phyloP scores from a whole-genome alignment of 2,113 vertebrate species.

The Hepsetus odoe region DNA sequence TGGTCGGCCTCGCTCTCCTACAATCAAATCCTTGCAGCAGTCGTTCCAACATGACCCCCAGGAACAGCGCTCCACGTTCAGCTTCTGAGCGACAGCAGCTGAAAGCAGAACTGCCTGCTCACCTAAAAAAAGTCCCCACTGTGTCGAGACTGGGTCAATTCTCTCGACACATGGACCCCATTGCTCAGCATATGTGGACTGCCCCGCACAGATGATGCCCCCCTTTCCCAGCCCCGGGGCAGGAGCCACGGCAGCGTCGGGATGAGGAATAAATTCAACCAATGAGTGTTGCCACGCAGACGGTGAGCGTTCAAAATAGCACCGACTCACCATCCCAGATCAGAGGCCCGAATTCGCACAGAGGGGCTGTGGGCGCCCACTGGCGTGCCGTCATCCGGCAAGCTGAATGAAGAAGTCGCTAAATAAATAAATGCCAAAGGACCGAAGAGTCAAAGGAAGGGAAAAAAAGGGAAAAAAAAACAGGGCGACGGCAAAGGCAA shows the following conservation, averaged over 20 bases:
- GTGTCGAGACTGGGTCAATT: not conserved
- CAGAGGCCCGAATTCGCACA: not conserved
- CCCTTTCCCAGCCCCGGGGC: too few species aligned
- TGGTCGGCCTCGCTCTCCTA: too few species aligned
- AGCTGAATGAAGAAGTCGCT: not conserved
- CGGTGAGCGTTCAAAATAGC: not conserved
- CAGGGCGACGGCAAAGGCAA: conserved; percentile 45
- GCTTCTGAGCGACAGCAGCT: too few species aligned
- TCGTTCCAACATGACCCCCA: too few species aligned
- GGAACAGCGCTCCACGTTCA: too few species aligned
- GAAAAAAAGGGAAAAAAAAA: not conserved
- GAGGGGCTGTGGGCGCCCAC: too few species aligned
- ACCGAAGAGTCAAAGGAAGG: not conserved
- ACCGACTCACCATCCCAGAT: not conserved
- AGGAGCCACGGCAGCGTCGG: too few species aligned
- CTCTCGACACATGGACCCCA: not conserved
- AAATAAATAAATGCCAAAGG: not conserved
- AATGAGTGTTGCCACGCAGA: not conserved
- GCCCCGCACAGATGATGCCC: not conserved
- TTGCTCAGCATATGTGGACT: not conserved
- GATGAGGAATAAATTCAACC: not conserved
- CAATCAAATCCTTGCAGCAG: too few species aligned
- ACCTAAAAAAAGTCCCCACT: too few species aligned
- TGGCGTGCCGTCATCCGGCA: not conserved
- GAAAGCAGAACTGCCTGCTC: too few species aligned